A percentile compares a stretch with the other conserved stretches of the same genome.
Evolutionary conservation across 2,888 invertebrate species (phyloP).

Genomic region (Cheilosia scutellata): DNA sequence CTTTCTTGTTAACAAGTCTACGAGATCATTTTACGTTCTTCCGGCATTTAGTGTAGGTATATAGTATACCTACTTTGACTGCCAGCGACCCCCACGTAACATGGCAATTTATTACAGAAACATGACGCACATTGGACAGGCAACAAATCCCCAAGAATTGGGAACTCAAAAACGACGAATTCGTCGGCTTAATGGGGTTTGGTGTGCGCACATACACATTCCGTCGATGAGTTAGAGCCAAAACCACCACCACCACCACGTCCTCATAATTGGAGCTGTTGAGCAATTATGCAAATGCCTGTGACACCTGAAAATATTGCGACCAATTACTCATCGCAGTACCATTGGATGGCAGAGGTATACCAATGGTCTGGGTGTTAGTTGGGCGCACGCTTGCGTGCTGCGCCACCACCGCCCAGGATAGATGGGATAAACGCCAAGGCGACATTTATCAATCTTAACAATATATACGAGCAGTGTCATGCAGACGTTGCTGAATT

Average conservation of each 20-base stretch:
- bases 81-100: constrained; percentile 60
- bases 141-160: constrained; percentile 46
- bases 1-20: constrained; percentile 66
- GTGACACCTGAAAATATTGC: constrained; percentile 71
- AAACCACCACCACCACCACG: no score
- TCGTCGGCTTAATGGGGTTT: constrained; percentile 40
- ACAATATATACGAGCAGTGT: not conserved
- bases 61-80: not conserved
- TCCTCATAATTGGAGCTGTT: constrained; percentile 68
- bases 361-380: not conserved
- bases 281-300: constrained; percentile 71
- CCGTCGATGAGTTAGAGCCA: no score
- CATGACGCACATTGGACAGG: constrained; percentile 53
- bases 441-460: constrained; percentile 56
- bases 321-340: constrained; percentile 60
- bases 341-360: no score
- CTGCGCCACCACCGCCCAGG: constrained; percentile 2
- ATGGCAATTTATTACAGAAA: constrained; percentile 65
- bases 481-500: constrained; percentile 14
- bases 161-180: constrained; percentile 10
- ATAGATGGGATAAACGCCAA: not conserved
- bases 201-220: constrained; percentile 32
- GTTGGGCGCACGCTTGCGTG: constrained; percentile 40
- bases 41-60: constrained; percentile 56
- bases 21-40: constrained; percentile 54